Evolutionary conservation across 2,797 vertebrate genomes (phyloP).

Genomic region (Borostomias antarcticus): DNA sequence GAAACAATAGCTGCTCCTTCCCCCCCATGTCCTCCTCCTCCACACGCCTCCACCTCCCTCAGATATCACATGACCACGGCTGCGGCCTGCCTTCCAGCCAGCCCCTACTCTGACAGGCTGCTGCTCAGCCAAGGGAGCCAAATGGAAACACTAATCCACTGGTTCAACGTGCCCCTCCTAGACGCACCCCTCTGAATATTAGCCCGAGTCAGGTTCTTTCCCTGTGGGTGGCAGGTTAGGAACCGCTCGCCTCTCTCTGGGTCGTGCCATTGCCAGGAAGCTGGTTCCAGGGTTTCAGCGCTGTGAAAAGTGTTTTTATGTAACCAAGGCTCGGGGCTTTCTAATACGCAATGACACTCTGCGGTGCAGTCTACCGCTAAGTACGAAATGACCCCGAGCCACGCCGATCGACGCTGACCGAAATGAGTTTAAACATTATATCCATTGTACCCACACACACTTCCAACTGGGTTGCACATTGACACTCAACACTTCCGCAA

Average conservation of each 20-base stretch:
- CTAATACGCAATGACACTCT: constrained; percentile 26
- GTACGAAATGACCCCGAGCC: background rate
- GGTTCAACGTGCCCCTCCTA: constrained; percentile 43
- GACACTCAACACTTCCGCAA: background rate
- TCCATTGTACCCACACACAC: background rate
- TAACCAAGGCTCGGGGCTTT: constrained; percentile 1
- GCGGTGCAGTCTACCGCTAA: background rate
- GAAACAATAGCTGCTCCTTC: constrained; percentile 60
- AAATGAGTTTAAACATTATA: background rate
- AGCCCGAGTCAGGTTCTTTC: constrained; percentile 53
- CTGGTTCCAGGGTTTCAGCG: constrained; percentile 42
- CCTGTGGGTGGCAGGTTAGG: constrained; percentile 57
- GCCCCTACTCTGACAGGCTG: constrained; percentile 55
- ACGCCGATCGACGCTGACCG: background rate
- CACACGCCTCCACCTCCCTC: background rate
- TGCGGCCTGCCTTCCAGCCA: constrained; percentile 57
- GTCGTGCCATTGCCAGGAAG: constrained; percentile 17
- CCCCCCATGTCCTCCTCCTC: constrained; percentile 19
- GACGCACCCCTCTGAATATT: constrained; percentile 40
- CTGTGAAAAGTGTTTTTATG: constrained; percentile 24
- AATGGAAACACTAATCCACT: constrained; percentile 61
- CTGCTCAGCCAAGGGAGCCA: constrained; percentile 56
- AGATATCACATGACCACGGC: constrained; percentile 63
- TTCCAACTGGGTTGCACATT: background rate
- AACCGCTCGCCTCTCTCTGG: constrained; percentile 46